These are phyloP conservation scores for Melitaea cinxia DNA, from an alignment of 1,140 invertebrate genomes.

Conservation along the genomic window DNA sequence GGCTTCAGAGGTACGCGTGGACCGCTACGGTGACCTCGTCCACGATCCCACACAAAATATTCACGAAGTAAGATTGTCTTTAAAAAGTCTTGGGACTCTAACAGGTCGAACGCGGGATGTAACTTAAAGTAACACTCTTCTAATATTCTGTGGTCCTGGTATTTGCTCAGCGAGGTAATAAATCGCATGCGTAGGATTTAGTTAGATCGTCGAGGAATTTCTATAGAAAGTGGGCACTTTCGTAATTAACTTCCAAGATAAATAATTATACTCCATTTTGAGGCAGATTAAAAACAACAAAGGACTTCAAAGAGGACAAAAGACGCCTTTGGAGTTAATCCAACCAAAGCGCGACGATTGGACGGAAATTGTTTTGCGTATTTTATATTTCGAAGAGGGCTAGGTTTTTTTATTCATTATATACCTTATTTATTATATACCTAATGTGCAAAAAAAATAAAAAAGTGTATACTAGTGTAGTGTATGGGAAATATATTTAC, in stretches of 20 bases:
- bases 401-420: not conserved
- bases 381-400: conserved; percentile 18
- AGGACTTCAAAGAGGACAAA: conserved; percentile 45
- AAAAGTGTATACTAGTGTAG: not conserved
- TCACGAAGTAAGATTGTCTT: conserved; percentile 68
- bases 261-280: conserved; percentile 41
- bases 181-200: conserved; percentile 27
- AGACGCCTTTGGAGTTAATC: conserved; percentile 49
- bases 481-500: too few relatives aligned
- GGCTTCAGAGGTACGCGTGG: conserved; percentile 83
- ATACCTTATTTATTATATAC: not conserved
- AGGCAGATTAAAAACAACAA: conserved; percentile 45
- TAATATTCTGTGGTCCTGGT: conserved; percentile 24
- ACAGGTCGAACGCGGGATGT: conserved; percentile 26
- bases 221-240: conserved; percentile 25
- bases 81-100: conserved; percentile 14
- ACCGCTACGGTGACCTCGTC: conserved; percentile 75
- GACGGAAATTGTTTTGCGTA: conserved; percentile 47
- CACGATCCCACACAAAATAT: conserved; percentile 74
- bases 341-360: conserved; percentile 42
- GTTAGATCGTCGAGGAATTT: conserved; percentile 12
- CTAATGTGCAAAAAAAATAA: not conserved
- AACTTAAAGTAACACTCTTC: conserved; percentile 20
- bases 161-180: conserved; percentile 10
- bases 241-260: conserved; percentile 40